phyloP scores from a whole-genome alignment of 2,888 invertebrate species.

The Entomobrya proxima region DNA sequence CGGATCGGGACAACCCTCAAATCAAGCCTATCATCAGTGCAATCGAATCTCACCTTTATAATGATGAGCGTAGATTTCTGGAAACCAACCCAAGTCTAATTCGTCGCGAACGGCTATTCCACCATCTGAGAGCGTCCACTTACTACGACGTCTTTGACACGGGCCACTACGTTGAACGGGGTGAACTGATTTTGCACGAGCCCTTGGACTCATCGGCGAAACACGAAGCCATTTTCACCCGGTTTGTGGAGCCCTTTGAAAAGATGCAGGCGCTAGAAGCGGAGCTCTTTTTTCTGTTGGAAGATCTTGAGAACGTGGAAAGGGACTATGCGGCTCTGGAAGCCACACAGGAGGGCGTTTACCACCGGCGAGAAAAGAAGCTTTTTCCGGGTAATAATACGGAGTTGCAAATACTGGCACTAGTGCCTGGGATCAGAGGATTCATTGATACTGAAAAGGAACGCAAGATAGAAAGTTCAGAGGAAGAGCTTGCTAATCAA shows the following conservation, averaged over 20 bases:
- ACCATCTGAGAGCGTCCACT: constrained; percentile 7
- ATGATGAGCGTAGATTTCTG: constrained; percentile 18
- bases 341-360: neutral
- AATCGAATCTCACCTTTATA: neutral
- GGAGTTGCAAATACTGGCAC: no score
- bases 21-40: constrained; percentile 30
- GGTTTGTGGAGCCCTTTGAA: constrained; percentile 20
- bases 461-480: no score
- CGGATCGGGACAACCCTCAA: constrained; percentile 22
- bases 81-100: neutral
- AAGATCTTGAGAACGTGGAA: neutral
- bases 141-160: neutral
- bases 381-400: neutral
- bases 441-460: no score
- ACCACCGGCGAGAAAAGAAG: neutral
- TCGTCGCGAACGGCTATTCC: constrained; percentile 22
- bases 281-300: neutral
- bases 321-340: neutral
- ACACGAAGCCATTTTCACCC: neutral
- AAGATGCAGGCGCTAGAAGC: constrained; percentile 27
- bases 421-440: no score
- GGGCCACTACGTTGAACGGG: neutral
- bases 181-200: neutral
- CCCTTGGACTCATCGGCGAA: neutral
- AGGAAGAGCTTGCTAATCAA: no score